Evolutionary conservation across 2,113 vertebrate species (phyloP), one percentile per base, ranked within the genome.

Genomic region (Macroglossus sobrinus): DNA sequence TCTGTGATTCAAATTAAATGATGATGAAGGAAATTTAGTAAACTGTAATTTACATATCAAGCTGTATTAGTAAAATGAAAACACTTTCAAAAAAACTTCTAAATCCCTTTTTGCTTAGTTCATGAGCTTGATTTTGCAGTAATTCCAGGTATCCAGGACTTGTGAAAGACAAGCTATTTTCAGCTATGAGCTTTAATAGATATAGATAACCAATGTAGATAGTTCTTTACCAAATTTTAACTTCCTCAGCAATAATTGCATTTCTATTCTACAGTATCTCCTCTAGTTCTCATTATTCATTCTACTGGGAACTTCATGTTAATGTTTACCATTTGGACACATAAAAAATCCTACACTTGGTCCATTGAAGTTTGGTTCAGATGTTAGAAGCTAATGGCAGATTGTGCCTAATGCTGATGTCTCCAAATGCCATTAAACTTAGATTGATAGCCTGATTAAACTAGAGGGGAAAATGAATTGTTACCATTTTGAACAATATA

Each of bases 401-500:
- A 72, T 28, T 1, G 4, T 64, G 47, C 14, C 64, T 69, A 33
- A 47, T 61, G 30, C 80, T 79, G 80, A 71, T 66, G 59, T 88
- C 35, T 53, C 45, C 47, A 59, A 19, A 30, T 75, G 66, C 85
- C 40, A 84, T 72, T 78, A 82, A 95, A 95, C 66, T 71, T 88
- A 90, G 40, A 78, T 35, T 78, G 10, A 33, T 57, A 55, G 45
- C 80, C 57, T 94, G 66, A 82, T 59, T 68, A 94, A 80, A 74
- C 8, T n/a, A 47, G n/a, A 79, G 55, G 38, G 7, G 4, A 7
- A 35, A 87, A 59, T 72, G 33, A 86, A 81, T 72, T 79, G 55
- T 88, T 97, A 61, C 72, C 93, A 74, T 89, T 93, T 96, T 75
- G 89, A 96, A 87, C 24, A 64, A 59, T 92, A 69, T 87, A 61